Conservation (phyloP, 1,140 invertebrate species). For the Heliconius eleuchia region DNA sequence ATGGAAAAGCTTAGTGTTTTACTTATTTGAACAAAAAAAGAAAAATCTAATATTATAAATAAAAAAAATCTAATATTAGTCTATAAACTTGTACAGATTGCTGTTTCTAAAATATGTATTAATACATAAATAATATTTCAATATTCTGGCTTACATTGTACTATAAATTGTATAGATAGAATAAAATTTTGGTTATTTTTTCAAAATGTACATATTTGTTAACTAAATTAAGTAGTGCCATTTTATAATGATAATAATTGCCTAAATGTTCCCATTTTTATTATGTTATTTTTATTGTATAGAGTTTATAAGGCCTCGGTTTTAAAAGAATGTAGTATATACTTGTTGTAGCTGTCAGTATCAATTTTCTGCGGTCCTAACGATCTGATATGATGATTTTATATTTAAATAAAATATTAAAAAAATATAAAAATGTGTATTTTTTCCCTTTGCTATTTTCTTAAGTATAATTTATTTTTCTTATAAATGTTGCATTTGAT, state of each 20-base stretch:
- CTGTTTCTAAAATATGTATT: neutral
- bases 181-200: conserved; percentile 60
- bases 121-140: conserved; percentile 18
- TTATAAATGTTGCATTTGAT: no score
- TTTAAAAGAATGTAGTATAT: conserved; percentile 46
- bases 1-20: no score
- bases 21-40: no score
- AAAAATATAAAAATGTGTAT: conserved; percentile 53
- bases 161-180: conserved; percentile 43
- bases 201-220: conserved; percentile 65
- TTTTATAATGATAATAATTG: conserved; percentile 59
- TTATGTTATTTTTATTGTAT: conserved; percentile 70
- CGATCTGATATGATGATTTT: conserved; percentile 66
- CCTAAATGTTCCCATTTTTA: conserved; percentile 56
- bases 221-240: conserved; percentile 58
- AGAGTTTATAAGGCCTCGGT: conserved; percentile 62
- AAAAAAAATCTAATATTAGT: neutral
- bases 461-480: neutral
- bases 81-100: neutral
- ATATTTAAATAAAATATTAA: conserved; percentile 73
- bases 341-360: conserved; percentile 63
- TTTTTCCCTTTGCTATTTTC: neutral
- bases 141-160: conserved; percentile 21
- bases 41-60: no score
- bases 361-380: conserved; percentile 61